Conservation (phyloP, 2,888 invertebrate genomes). For the Argyresthia albistria region DNA sequence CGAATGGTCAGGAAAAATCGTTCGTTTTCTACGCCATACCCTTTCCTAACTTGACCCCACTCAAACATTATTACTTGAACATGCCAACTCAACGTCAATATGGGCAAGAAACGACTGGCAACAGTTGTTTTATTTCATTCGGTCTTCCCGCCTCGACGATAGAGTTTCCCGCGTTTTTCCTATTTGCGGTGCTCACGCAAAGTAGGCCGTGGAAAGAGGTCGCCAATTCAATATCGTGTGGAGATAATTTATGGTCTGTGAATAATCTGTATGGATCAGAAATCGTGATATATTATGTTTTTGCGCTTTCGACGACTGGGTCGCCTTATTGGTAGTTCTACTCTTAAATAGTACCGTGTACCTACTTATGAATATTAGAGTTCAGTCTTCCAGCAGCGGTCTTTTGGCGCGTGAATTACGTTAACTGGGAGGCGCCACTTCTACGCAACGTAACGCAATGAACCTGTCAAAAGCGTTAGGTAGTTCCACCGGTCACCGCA, state of each 20-base stretch:
- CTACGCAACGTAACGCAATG: too few relatives aligned
- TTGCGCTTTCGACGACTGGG: too few relatives aligned
- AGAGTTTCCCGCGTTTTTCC: not conserved
- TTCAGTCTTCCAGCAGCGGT: too few relatives aligned
- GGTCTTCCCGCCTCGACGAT: not conserved
- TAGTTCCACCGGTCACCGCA: too few relatives aligned
- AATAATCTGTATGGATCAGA: not conserved
- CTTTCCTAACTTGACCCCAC: constrained; percentile 18
- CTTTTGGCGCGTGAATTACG: too few relatives aligned
- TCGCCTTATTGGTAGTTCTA: too few relatives aligned
- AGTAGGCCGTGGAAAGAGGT: constrained; percentile 4
- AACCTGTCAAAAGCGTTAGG: too few relatives aligned
- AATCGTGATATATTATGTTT: too few relatives aligned
- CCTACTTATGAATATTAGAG: too few relatives aligned
- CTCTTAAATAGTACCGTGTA: too few relatives aligned
- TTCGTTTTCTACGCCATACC: not conserved
- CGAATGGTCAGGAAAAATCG: too few relatives aligned
- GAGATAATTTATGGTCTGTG: constrained; percentile 3
- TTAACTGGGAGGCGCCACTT: too few relatives aligned
- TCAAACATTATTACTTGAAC: constrained; percentile 29
- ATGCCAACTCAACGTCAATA: constrained; percentile 25
- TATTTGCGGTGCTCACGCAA: constrained; percentile 9
- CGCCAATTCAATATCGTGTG: constrained; percentile 2
- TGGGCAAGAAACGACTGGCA: constrained; percentile 12
- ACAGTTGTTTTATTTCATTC: constrained; percentile 29